Evolutionary conservation across 2,113 vertebrate genomes (phyloP).

Genomic region (Sporophila hypoxantha): DNA sequence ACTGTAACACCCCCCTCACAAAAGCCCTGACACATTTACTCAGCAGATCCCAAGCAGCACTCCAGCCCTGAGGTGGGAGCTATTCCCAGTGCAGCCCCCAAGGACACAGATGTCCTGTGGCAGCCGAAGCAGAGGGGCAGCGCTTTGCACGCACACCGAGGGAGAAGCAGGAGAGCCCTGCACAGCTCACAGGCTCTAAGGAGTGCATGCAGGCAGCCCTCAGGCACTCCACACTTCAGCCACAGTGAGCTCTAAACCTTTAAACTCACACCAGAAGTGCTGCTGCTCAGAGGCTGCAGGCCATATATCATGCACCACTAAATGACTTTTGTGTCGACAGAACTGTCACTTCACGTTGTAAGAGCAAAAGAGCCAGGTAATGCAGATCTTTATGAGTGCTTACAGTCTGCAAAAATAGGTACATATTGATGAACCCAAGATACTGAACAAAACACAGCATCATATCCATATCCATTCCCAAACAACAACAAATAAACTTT

Average conservation of each 20-base stretch:
- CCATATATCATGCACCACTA: not conserved
- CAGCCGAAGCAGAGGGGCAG: not conserved
- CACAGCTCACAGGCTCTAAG: not conserved
- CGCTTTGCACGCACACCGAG: rapidly evolving
- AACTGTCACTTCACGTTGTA: not conserved
- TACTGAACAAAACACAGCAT: not conserved
- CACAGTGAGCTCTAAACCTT: not conserved
- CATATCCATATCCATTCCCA: not conserved
- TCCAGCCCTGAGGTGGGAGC: not conserved
- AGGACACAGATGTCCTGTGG: not conserved
- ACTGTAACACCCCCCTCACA: not conserved
- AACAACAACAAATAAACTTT: not conserved
- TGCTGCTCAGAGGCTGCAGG: not conserved
- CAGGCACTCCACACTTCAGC: not conserved
- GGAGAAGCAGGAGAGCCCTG: not conserved
- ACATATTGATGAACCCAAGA: not conserved
- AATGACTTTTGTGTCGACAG: not conserved
- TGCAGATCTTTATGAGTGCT: not conserved
- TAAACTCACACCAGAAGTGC: not conserved
- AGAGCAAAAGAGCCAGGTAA: not conserved
- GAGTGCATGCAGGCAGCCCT: not conserved
- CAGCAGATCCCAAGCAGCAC: not conserved
- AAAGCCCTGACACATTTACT: not conserved
- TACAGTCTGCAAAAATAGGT: not conserved
- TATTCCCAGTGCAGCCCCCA: not conserved